Base-by-base conservation (phyloP, 2,113 vertebrate genomes). In the Hypomesus transpacificus region DNA sequence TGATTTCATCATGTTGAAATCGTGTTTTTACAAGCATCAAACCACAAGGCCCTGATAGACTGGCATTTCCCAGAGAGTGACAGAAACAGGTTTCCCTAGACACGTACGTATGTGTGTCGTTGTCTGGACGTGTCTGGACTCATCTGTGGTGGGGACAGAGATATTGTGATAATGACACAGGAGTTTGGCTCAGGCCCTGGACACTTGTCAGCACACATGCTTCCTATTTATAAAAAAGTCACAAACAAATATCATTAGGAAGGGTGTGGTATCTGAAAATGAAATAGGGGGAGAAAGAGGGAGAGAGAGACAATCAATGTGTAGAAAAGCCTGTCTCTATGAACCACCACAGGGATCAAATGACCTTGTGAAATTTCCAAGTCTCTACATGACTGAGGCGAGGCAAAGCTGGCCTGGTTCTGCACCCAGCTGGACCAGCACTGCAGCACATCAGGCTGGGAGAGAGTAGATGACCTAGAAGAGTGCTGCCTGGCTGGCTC, bases 51-150 rank as follows among this genome's bases (percentile, higher is more conserved):
- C 18, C 14, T 56, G 66, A 11, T 31, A 52, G 51, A 11, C 39
- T 46, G 39, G 53, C 16, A 50, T 52, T 24, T 21, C 50, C 14
- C 7, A 8, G 11, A 2, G 50, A 54, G 17, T 4, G 51, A 53
- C 53, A 56, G 66, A 68, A 54, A 54, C 66, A 22, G 18, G 66
- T 68, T 50, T 68, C 6, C 52, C 14, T 9, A 66, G 16, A 50
- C 39, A 7, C 39, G 16, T 46, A 21, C 3, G 31, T 51, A 17
- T 66, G 54, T 20, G 16, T 56, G 54, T 56, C 17, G 39, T 46
- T 56, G 54, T 7, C 54, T 56, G 16, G 16, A 64, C 53, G 46
- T 24, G 78, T 60, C 66, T 31, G 28, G 73, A 57, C 74, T 67
- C 66, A 52, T 52, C 39, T 31, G 4, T 53, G 24, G 39, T 53